These are phyloP conservation scores for Keiferia lycopersicella DNA, from an alignment of 2,888 invertebrate species.

Conservation along the genomic window DNA sequence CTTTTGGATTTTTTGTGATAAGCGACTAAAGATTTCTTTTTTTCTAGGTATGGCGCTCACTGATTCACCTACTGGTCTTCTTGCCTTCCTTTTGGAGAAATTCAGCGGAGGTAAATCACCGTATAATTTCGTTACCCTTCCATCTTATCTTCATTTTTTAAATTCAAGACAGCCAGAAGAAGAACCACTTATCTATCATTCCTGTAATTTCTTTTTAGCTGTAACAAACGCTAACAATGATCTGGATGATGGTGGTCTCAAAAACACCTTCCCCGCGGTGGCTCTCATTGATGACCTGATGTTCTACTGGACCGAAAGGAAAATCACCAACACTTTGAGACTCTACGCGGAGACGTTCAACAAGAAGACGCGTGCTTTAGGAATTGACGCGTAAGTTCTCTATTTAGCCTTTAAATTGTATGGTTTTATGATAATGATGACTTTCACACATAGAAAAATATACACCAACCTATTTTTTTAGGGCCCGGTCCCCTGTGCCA, in stretches of 20 bases:
- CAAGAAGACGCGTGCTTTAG: constrained; percentile 35
- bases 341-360: constrained; percentile 81
- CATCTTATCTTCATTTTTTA: too few species aligned
- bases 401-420: too few species aligned
- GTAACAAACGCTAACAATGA: constrained; percentile 38
- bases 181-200: too few species aligned
- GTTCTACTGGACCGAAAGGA: constrained; percentile 87
- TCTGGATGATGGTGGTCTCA: constrained; percentile 84
- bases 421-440: too few species aligned
- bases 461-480: too few species aligned
- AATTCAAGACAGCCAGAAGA: too few species aligned
- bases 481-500: too few species aligned
- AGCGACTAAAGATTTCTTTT: not conserved
- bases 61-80: constrained; percentile 89
- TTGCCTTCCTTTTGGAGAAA: constrained; percentile 92
- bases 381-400: constrained; percentile 54
- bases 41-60: constrained; percentile 71
- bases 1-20: too few species aligned
- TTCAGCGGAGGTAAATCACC: constrained; percentile 63
- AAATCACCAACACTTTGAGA: constrained; percentile 84
- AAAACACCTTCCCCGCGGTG: constrained; percentile 78
- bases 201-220: too few species aligned
- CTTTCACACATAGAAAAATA: too few species aligned
- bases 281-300: constrained; percentile 88
- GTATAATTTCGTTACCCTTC: not conserved